Conservation (phyloP, 2,113 vertebrate genomes). For the Pygoscelis adeliae region DNA sequence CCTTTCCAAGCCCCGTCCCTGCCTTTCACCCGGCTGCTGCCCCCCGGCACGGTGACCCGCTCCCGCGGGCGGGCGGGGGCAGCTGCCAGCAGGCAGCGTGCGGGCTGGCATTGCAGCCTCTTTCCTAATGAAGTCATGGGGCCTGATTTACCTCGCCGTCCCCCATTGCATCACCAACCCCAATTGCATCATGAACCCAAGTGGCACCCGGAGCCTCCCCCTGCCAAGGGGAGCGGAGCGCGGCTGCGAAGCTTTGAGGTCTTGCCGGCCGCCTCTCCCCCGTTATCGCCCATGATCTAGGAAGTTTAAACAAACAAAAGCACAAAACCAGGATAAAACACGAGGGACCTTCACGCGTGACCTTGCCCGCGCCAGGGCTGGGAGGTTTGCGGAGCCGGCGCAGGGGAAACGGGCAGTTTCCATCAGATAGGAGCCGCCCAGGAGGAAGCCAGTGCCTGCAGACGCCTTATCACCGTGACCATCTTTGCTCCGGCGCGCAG, state of each 20-base stretch:
- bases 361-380: background rate
- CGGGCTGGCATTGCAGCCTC: rapidly evolving
- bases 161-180: background rate
- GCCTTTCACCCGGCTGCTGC: rapidly evolving
- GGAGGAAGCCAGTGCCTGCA: conserved; percentile 1
- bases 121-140: rapidly evolving
- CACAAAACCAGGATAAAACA: conserved; percentile 50
- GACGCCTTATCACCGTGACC: background rate
- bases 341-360: rapidly evolving
- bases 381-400: background rate
- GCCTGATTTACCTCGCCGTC: rapidly evolving
- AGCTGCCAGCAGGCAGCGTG: rapidly evolving
- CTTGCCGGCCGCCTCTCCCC: background rate
- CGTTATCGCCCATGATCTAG: background rate
- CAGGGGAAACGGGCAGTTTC: conserved; percentile 30
- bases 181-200: rapidly evolving
- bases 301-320: conserved; percentile 4
- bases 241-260: background rate
- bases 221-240: rapidly evolving
- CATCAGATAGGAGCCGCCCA: conserved; percentile 1
- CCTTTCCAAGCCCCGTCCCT: background rate
- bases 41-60: rapidly evolving
- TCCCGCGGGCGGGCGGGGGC: background rate
- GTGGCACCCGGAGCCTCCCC: background rate
- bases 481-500: background rate